Conservation (phyloP, 2,113 vertebrate genomes). For the Austrofundulus limnaeus region DNA sequence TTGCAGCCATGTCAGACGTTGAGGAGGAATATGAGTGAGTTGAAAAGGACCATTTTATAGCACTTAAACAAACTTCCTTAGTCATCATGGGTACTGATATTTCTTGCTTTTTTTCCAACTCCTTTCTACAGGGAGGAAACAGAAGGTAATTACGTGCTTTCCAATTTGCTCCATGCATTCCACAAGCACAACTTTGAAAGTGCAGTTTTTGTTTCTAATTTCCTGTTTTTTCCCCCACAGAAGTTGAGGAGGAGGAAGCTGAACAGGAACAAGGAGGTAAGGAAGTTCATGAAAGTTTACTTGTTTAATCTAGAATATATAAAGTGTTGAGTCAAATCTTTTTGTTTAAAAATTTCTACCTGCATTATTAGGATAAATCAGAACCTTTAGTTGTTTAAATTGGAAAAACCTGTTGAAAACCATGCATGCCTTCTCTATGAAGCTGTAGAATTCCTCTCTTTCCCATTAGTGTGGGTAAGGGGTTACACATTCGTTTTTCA, state of each 20-base stretch:
- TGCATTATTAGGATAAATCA: too few relatives aligned
- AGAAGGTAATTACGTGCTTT: constrained; percentile 57
- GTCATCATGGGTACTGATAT: neutral
- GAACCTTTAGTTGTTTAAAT: too few relatives aligned
- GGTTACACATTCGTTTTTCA: constrained; percentile 10
- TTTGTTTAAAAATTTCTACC: too few relatives aligned
- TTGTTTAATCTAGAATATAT: too few relatives aligned
- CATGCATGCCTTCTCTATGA: neutral
- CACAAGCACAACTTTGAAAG: too few relatives aligned
- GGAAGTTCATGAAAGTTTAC: constrained; percentile 16
- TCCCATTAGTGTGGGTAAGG: neutral
- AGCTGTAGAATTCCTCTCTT: neutral
- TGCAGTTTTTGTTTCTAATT: neutral
- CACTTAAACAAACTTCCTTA: neutral
- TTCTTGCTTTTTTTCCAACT: constrained; percentile 1
- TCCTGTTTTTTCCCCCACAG: constrained; percentile 17
- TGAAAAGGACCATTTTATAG: neutral
- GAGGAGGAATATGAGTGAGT: constrained; percentile 83
- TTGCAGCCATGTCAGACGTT: constrained; percentile 78
- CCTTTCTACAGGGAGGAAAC: constrained; percentile 66
- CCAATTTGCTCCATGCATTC: neutral
- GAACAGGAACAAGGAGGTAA: constrained; percentile 52
- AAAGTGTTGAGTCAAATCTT: too few relatives aligned
- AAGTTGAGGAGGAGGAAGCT: constrained; percentile 58
- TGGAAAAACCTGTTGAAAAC: neutral